Evolutionary conservation across 2,113 vertebrate species (phyloP).

Genomic region (Chinchilla lanigera): DNA sequence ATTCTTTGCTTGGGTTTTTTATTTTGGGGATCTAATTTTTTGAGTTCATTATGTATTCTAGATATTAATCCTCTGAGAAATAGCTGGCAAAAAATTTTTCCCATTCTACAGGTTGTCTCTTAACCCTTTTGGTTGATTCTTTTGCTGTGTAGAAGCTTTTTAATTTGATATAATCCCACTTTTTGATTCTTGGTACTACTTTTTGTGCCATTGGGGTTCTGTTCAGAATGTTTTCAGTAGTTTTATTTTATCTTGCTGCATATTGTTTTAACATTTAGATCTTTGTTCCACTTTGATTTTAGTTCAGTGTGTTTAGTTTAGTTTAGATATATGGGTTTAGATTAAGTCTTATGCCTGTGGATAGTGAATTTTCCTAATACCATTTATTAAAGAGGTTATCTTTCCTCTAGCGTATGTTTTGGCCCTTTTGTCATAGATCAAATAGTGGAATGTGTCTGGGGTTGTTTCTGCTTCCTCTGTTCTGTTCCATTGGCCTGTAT

Average conservation of each 20-base stretch:
- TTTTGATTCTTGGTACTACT: neutral
- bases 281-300: neutral
- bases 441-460: neutral
- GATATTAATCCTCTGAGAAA: neutral
- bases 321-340: neutral
- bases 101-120: neutral
- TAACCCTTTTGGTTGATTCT: neutral
- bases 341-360: neutral
- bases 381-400: neutral
- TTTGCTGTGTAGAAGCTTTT: neutral
- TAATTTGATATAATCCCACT: neutral
- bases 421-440: neutral
- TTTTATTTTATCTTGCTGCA: neutral
- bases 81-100: neutral
- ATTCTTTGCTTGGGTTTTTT: neutral
- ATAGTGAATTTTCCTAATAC: neutral
- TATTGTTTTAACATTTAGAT: neutral
- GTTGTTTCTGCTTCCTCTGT: neutral
- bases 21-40: neutral
- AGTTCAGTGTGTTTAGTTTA: neutral
- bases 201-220: neutral
- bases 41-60: neutral
- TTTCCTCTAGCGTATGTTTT: neutral
- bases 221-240: neutral
- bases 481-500: neutral